Percentiles rank a stretch among this genome's conserved stretches.
phyloP scores from a whole-genome alignment of 2,797 vertebrate species.

The Sphaeramia orbicularis region DNA sequence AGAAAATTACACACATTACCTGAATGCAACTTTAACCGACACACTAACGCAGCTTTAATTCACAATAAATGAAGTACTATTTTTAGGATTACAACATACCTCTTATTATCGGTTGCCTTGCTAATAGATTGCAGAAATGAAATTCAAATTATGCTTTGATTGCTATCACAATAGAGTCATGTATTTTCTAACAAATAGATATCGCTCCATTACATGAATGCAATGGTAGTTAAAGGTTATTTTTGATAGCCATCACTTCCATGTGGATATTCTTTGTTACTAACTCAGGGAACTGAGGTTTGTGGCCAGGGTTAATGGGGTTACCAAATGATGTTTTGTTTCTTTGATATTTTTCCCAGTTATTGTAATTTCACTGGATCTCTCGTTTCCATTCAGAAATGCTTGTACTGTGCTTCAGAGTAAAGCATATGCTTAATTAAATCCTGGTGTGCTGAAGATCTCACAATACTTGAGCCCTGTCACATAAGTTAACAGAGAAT shows the following conservation, averaged over 20 bases:
- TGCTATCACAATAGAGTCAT: slow-evolving; percentile 71
- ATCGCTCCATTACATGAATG: slow-evolving; percentile 60
- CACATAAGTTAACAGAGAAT: slow-evolving; percentile 30
- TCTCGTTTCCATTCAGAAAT: slow-evolving; percentile 44
- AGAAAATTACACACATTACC: slow-evolving; percentile 22
- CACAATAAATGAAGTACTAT: slow-evolving; percentile 14
- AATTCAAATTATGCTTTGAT: slow-evolving; percentile 68
- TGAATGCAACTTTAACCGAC: slow-evolving; percentile 53
- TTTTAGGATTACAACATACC: slow-evolving; percentile 61
- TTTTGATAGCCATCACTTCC: slow-evolving; percentile 68
- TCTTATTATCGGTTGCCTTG: slow-evolving; percentile 73
- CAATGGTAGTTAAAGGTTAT: slow-evolving; percentile 65
- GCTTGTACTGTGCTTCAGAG: slow-evolving; percentile 39
- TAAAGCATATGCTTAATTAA: slow-evolving; percentile 50
- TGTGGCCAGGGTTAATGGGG: slow-evolving; percentile 66
- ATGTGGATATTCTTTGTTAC: slow-evolving; percentile 80
- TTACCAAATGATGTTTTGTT: slow-evolving; percentile 61
- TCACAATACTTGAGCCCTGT: slow-evolving; percentile 51
- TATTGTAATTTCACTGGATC: slow-evolving; percentile 33
- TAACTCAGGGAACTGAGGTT: slow-evolving; percentile 89
- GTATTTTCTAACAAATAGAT: slow-evolving; percentile 68
- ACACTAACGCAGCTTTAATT: slow-evolving; percentile 60
- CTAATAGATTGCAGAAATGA: slow-evolving; percentile 75
- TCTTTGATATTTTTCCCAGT: slow-evolving; percentile 66
- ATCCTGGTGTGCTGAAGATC: slow-evolving; percentile 48